phyloP scores from a whole-genome alignment of 2,797 vertebrate species.

The Phalanger gymnotis region DNA sequence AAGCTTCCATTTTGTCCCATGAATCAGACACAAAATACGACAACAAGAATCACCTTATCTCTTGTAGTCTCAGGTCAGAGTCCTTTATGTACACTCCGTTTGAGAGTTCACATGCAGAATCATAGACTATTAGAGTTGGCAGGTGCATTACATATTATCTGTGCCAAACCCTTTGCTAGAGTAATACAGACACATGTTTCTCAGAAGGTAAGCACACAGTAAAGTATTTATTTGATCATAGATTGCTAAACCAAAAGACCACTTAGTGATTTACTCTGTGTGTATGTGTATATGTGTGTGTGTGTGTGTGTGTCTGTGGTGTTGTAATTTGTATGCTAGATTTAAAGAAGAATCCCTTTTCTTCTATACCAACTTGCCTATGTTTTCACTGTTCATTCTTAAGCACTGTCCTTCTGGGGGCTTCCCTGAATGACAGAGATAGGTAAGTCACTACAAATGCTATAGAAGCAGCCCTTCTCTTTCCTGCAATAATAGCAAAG shows the following conservation, averaged over 20 bases:
- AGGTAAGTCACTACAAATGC: neutral
- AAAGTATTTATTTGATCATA: neutral
- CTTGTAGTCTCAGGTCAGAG: neutral
- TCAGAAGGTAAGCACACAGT: neutral
- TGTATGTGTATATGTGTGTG: too few species aligned
- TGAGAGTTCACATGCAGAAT: neutral
- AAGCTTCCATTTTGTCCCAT: neutral
- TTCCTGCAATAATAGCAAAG: neutral
- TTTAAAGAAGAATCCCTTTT: neutral
- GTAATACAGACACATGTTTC: neutral
- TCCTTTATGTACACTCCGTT: neutral
- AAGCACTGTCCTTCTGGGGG: neutral
- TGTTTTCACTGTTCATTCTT: neutral
- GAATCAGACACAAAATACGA: neutral
- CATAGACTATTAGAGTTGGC: neutral
- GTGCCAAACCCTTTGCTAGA: neutral
- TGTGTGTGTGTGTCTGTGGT: neutral
- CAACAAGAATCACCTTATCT: neutral
- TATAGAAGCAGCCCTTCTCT: neutral
- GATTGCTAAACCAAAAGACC: neutral
- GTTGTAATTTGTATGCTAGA: neutral
- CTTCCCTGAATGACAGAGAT: neutral
- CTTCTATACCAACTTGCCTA: neutral
- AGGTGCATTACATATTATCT: neutral
- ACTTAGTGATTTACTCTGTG: neutral